Evolutionary conservation across 2,113 vertebrate genomes (phyloP).

Genomic region (Phaethornis superciliosus): DNA sequence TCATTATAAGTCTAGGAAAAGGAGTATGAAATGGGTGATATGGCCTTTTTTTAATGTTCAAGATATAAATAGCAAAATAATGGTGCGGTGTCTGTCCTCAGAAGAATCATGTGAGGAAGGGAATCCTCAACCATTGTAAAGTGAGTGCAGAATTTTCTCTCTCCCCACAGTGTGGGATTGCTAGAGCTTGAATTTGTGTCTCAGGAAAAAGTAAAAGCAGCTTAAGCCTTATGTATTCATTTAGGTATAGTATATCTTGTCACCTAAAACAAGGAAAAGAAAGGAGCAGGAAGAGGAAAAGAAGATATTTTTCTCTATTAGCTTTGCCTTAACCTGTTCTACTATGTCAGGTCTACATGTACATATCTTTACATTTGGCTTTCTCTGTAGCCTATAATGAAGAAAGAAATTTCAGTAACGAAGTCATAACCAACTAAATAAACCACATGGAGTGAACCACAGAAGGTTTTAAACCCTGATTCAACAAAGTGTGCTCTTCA

Average conservation of each 20-base stretch:
- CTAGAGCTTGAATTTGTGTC: background rate
- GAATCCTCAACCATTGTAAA: background rate
- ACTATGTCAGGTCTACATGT: background rate
- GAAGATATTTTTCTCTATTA: background rate
- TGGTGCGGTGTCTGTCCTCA: background rate
- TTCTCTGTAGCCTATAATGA: background rate
- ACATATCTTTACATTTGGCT: background rate
- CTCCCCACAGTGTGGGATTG: rapidly evolving
- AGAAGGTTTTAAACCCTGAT: background rate
- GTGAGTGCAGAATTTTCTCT: background rate
- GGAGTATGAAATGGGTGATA: background rate
- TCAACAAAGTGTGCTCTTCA: background rate
- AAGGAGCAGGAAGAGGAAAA: background rate
- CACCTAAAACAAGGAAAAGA: background rate
- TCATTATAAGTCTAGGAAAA: background rate
- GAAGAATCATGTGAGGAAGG: background rate
- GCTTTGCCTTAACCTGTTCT: background rate
- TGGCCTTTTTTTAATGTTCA: background rate
- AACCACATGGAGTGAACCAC: background rate
- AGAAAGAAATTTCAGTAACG: background rate
- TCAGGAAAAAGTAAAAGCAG: background rate
- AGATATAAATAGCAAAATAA: background rate
- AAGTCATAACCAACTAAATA: background rate
- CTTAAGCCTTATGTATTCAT: background rate
- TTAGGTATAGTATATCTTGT: background rate